Evolutionary conservation across 2,113 vertebrate genomes (phyloP).

Genomic region (Tupaia chinensis): DNA sequence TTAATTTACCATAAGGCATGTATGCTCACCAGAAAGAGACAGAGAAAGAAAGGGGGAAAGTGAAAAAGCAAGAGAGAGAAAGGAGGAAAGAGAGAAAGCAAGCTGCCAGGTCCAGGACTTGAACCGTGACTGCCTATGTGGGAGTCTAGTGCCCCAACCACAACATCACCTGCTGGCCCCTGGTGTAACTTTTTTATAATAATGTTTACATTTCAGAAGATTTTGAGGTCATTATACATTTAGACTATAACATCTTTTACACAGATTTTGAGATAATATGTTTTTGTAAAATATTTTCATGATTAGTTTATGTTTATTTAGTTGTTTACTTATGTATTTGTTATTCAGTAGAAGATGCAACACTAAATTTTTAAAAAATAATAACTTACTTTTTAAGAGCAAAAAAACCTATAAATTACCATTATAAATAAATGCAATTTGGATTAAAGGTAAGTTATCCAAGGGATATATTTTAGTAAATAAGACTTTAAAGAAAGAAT

Average conservation of each 20-base stretch:
- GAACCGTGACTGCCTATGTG: no score
- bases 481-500: constrained; percentile 17
- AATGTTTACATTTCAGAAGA: constrained; percentile 30
- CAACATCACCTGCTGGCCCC: no score
- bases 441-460: not conserved
- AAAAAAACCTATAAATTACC: not conserved
- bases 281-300: constrained; percentile 9
- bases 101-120: no score
- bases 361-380: not conserved
- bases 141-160: no score
- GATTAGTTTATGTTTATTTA: constrained; percentile 16
- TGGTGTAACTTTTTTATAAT: not conserved
- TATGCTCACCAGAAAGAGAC: no score
- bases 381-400: not conserved
- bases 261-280: not conserved
- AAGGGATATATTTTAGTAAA: not conserved
- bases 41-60: no score
- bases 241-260: not conserved
- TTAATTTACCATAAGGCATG: no score
- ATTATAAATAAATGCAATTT: constrained; percentile 15
- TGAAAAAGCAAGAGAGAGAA: no score
- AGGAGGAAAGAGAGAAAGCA: no score
- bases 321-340: not conserved
- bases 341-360: not conserved
- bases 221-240: not conserved